Evolutionary conservation across 2,113 vertebrate genomes (phyloP), one percentile per base, ranked within the genome.

Genomic region (Pluvianellus socialis): DNA sequence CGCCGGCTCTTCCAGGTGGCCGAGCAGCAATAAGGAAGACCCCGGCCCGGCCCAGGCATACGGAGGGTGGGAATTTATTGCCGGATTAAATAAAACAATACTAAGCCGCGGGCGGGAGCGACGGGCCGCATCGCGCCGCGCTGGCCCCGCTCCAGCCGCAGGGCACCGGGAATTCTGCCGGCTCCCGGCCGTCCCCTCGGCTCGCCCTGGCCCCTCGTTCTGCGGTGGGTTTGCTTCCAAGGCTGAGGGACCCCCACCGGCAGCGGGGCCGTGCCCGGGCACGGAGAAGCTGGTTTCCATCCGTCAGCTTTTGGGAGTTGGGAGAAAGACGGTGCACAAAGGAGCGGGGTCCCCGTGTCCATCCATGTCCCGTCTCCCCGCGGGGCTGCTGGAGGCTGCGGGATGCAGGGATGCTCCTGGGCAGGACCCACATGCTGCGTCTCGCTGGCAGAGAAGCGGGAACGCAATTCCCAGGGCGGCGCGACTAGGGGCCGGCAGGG

Each of bases 1-100:
- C 1, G 0, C 35, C 33, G 19, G 58, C 88, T 30, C 1, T 33
- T 85, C 52, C 79, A 85, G 91, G 52, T 88, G 74, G 79, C 79
- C 35, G 9, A 67, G 68, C 26, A 17, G 91, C 79, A 85, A 62
- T 62, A 67, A 91, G 88, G 74, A 93, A 85, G 74, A 80, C 47
- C 79, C 45, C 62, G 42, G 68, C 5, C 47, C 10, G 22, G 58
- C 18, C 32, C 83, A 55, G 47, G 45, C 52, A 62, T 33, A 76
- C 8, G 63, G 88, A 67, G 52, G 22, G 58, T 3, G 47, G 14
- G 58, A 50, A 72, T 93, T 72, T 72, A 91, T 59, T 71, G 79
- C 79, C 63, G 6, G 68, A 62, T 76, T 35, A 80, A 88, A 91
- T 76, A 85, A 47, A 95, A 90, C 61, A 27, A 14, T 35, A 65